Base-by-base conservation (phyloP, 2,113 vertebrate genomes). In the Reinhardtius hippoglossoides region DNA sequence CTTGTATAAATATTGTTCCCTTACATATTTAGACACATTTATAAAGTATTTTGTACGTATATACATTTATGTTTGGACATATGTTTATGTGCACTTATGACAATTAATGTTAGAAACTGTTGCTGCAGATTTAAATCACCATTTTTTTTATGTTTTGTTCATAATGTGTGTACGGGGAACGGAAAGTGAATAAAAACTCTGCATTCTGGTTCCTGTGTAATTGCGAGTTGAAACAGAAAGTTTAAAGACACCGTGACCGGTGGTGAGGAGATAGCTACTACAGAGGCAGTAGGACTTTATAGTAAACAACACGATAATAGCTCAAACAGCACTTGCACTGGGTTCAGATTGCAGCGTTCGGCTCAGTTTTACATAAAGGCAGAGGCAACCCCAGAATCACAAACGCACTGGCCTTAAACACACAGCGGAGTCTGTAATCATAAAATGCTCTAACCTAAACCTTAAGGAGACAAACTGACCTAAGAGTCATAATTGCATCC, bases 401-500 rank as follows among this genome's bases (percentile, higher is more conserved):
- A 92, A 92, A 92, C 63, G 74, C 71, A 63, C 82, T 78, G 82
- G 81, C 85, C 89, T 91, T 91, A 92, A 89, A 92, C 86, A 87
- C 82, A 81, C 86, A 90, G 83, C 71, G 70, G 64, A 80, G 83
- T 91, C 85, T 90, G 84, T 92, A 88, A 92, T 92, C 91, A 92
- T 89, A 74, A 84, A 92, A 87, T 71, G 68, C 84, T 81, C 74
- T 81, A 87, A 66, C 90, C 90, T 89, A 83, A 92, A 91, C 85
- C 88, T 87, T 89, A 83, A 84, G 92, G 87, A 89, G 77, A 87
- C 89, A 89, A 88, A 92, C 87, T 90, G 87, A 86, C 85, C 86
- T n/a, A 67, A 62, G 70, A 88, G 74, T 84, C 69, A 71, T 92
- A 92, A 93, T 90, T 92, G 87, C 88, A 91, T 91, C 90, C 89